Percentiles rank a stretch among this genome's conserved stretches.
These are phyloP conservation scores for Melanotaenia pygmaea DNA, from an alignment of 2,797 vertebrate genomes.

Conservation along the genomic window DNA sequence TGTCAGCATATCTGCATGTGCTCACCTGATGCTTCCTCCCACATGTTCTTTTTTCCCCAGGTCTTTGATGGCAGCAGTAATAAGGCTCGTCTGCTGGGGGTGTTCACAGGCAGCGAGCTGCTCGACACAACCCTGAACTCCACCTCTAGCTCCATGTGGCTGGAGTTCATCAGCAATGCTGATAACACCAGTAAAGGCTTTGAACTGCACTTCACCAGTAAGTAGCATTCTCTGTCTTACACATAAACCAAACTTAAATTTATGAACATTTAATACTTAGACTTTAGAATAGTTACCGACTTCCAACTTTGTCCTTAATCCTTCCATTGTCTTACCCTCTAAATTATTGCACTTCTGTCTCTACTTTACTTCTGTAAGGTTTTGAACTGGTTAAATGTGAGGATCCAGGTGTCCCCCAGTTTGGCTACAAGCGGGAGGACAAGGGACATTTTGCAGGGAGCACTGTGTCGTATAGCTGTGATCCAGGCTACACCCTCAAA, in stretches of 20 bases:
- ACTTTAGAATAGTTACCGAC: not conserved
- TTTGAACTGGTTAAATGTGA: constrained; percentile 97
- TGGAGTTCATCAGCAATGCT: constrained; percentile 92
- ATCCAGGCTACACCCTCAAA: constrained; percentile 91
- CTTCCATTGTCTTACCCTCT: not conserved
- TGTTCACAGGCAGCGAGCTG: constrained; percentile 89
- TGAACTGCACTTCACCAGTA: constrained; percentile 95
- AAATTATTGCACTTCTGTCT: not conserved
- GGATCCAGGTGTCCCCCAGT: constrained; percentile 94
- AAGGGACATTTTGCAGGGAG: constrained; percentile 97
- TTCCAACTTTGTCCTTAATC: not conserved
- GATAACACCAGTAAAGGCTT: constrained; percentile 97
- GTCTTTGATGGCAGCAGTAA: constrained; percentile 95
- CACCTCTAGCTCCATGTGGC: constrained; percentile 97
- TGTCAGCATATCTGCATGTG: constrained; percentile 38
- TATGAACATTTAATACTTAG: constrained; percentile 2
- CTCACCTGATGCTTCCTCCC: constrained; percentile 41
- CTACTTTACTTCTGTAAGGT: constrained; percentile 76
- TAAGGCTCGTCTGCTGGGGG: constrained; percentile 89
- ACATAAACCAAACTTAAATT: constrained; percentile 3
- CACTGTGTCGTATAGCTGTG: constrained; percentile 91
- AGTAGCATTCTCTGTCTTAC: constrained; percentile 67
- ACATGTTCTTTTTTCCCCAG: constrained; percentile 70
- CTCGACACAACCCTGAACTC: constrained; percentile 91
- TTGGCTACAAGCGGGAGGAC: constrained; percentile 94